Evolutionary conservation across 2,113 vertebrate species (phyloP), one percentile per base, ranked within the genome.

Genomic region (Speoplatyrhinus poulsoni): DNA sequence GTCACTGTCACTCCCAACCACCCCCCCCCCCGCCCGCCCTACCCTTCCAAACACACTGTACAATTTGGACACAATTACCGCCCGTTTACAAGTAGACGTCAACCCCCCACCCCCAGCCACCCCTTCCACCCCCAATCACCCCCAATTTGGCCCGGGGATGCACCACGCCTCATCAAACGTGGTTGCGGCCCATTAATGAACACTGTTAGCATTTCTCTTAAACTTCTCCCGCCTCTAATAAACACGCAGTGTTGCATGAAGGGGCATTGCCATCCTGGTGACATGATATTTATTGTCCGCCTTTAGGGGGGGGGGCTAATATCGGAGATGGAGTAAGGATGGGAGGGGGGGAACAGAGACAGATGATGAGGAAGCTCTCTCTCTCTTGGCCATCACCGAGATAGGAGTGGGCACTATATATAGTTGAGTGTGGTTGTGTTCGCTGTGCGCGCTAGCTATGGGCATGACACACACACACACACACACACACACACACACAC

Each of bases 191-290:
- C 95, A 98, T 99, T 99, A 98, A 98, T 98, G 96, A 96, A 97
- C 95, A 96, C 95, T 98, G 96, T 98, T 98, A 99, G 96, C 96
- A 98, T 98, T 98, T 98, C 96, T 96, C 96, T 99, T 96, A 96
- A 96, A 97, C 95, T 97, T 96, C 94, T 96, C 94, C 94, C 73
- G 94, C 94, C 93, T 95, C 97, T 98, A 98, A 99, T 98, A 98
- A 99, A 98, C 96, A 99, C 95, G 95, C 96, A 98, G 95, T 95
- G 96, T 98, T 97, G 96, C 98, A 98, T 99, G 96, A 98, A 98
- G 96, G 96, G 96, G 95, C 95, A 95, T 95, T 94, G 94, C 94
- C 94, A 94, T 96, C 94, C 93, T 93, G 91, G 85, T 94, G 95
- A 96, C 96, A 96, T 95, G 94, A 97, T 98, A 98, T 99, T 98